Percentiles rank a stretch among this genome's conserved stretches.
Evolutionary conservation across 2,888 invertebrate species (phyloP).

Genomic region (Eueremaeus valkanovi): DNA sequence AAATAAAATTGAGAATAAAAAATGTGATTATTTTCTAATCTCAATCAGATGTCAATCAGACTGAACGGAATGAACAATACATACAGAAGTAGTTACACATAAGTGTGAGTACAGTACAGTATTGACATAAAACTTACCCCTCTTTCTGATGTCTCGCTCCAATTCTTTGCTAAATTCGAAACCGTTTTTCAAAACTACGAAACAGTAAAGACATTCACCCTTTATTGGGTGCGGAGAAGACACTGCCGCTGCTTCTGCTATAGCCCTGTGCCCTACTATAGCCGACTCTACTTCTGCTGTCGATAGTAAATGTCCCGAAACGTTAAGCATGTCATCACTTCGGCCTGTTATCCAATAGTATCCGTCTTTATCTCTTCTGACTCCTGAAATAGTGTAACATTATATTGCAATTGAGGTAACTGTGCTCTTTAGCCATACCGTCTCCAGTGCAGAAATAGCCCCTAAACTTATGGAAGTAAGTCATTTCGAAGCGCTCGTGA

Average conservation of each 20-base stretch:
- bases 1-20: background rate
- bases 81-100: background rate
- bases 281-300: constrained; percentile 76
- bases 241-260: constrained; percentile 95
- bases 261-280: constrained; percentile 56
- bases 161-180: constrained; percentile 64
- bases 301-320: constrained; percentile 95
- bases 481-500: constrained; percentile 76
- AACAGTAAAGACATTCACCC: constrained; percentile 95
- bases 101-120: too few species aligned
- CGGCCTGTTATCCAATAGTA: constrained; percentile 95
- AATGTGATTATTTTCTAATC: background rate
- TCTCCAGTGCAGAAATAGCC: constrained; percentile 98
- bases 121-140: constrained; percentile 52
- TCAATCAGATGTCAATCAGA: background rate
- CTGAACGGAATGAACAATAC: background rate
- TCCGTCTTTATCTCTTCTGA: constrained; percentile 84
- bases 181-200: constrained; percentile 78
- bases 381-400: constrained; percentile 60
- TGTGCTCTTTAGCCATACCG: constrained; percentile 59
- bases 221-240: constrained; percentile 90
- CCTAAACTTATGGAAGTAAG: constrained; percentile 85
- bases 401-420: background rate
- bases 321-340: constrained; percentile 97
- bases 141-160: constrained; percentile 66